Base-by-base conservation (phyloP, 2,888 invertebrate genomes). In the Drosophila picticornis region DNA sequence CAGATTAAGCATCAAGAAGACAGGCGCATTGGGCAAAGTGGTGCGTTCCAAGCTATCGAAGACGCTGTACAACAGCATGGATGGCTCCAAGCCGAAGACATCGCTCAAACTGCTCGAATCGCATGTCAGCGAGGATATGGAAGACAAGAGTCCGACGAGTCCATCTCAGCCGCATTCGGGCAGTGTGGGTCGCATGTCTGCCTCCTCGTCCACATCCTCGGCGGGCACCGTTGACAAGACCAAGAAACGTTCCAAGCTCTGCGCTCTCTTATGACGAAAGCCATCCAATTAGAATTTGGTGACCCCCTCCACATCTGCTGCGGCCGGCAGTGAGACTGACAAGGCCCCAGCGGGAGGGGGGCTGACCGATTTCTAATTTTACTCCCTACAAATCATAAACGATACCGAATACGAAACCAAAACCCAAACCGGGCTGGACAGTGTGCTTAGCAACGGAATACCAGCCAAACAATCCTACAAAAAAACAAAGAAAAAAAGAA, bases 21-120 rank as follows among this genome's bases (percentile, higher is more conserved):
- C 94, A 2, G 93, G 94, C 10, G 94, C 94, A 1, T 80, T 95
- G 46, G 94, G 94, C 59, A 95, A 94, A 88, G 94, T 94, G 1
- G 94, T 95, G 27, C 93, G 94, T 31, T 94, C 94, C 46, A 94
- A 94, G 69, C 91, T 95, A 48, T 94, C 94, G 60, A 94, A 94
- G 78, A 94, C 95, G 0, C 91, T 95, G 40, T 94, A 95, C 88
- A 93, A 92, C 77, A 93, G 92, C 82, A 93, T 93, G 93, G 93
- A 93, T 56, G 93, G 93, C 27, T 90, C 87, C 0, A 92, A 92
- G 72, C 93, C 92, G 4, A 92, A 92, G 78, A 90, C 92, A 32
- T 92, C 92, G 27, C 81, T 92, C 2, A 93, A 92, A 69, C 69
- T 93, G 4, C 75, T 93, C 4, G 92, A 92, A 57, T 90, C 92